These are phyloP conservation scores for Pterois miles DNA, from an alignment of 2,797 vertebrate species.

Conservation along the genomic window DNA sequence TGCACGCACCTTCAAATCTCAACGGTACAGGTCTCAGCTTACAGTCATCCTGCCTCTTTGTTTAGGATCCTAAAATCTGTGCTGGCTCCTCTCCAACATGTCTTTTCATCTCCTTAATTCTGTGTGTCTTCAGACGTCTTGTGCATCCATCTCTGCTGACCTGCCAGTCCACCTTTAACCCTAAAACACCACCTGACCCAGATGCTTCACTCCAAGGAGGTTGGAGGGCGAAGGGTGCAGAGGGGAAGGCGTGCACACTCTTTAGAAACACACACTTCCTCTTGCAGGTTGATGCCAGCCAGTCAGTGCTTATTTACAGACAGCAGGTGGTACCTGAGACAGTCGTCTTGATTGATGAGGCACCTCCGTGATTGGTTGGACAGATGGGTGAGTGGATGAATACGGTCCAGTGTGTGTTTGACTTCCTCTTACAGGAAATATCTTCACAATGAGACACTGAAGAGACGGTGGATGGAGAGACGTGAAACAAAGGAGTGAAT, in stretches of 20 bases:
- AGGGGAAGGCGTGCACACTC: neutral
- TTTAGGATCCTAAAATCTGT: neutral
- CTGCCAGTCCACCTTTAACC: neutral
- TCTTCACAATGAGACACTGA: constrained; percentile 21
- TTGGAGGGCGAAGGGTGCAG: constrained; percentile 2
- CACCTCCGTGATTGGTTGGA: neutral
- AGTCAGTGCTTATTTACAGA: constrained; percentile 6
- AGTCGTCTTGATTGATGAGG: neutral
- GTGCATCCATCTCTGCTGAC: constrained; percentile 39
- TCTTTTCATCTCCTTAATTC: neutral
- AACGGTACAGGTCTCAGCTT: constrained; percentile 1
- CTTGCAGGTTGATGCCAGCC: constrained; percentile 2
- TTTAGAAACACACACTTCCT: constrained; percentile 9
- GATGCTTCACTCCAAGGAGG: constrained; percentile 21
- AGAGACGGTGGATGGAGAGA: neutral
- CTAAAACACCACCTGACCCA: constrained; percentile 29
- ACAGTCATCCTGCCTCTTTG: constrained; percentile 23
- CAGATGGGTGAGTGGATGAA: constrained; percentile 3
- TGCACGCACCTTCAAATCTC: neutral
- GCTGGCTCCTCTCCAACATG: neutral
- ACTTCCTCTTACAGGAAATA: constrained; percentile 46
- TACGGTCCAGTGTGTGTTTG: neutral
- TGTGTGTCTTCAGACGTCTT: neutral
- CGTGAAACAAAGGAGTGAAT: constrained; percentile 5
- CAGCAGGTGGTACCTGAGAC: neutral